Base-by-base conservation (phyloP, 1,140 invertebrate species). In the Atta texana region DNA sequence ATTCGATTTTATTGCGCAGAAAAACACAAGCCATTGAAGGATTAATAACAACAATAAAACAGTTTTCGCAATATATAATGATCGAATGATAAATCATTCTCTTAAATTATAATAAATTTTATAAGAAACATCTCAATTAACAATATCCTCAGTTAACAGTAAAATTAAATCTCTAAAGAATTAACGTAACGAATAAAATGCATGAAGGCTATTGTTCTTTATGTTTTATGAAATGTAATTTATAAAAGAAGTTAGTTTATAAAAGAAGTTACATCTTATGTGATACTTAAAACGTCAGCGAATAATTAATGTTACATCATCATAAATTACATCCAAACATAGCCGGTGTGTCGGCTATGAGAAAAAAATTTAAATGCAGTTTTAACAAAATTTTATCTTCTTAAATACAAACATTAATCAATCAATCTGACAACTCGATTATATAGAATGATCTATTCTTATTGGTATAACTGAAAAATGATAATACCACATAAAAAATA, bases 241-340 rank as follows among this genome's bases (percentile, higher is more conserved):
- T 63, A 14, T 21, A 28, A 77, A 77, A 28, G 6, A 7, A 18
- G 14, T 64, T 66, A 6, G 24, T 77, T 77, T 63, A 14, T 21
- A 28, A 77, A 77, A 28, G 6, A 7, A 18, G 14, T 49, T 69
- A 69, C 49, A 49, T 34, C 7, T 31, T 7, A 21, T 28, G 14
- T 8, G 18, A 81, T 49, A 14, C 6, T 64, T 63, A 64, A 63
- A 78, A 10, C 21, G 39, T 64, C 61, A 14, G n/a, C 1, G 61
- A 74, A 18, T 74, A 82, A 72, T 49, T 82, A 82, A 80, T 49
- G n/a, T 68, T 53, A 53, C 18, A n/a, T 74, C 21, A 61, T n/a
- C 24, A 18, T 61, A 82, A 82, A 72, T 82, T 74, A 74, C 55
- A 28, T 31, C 24, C 16, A 53, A 51, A 78, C 10, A 14, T n/a